phyloP scores from a whole-genome alignment of 2,888 invertebrate genomes.

The Hedychridium roseum region DNA sequence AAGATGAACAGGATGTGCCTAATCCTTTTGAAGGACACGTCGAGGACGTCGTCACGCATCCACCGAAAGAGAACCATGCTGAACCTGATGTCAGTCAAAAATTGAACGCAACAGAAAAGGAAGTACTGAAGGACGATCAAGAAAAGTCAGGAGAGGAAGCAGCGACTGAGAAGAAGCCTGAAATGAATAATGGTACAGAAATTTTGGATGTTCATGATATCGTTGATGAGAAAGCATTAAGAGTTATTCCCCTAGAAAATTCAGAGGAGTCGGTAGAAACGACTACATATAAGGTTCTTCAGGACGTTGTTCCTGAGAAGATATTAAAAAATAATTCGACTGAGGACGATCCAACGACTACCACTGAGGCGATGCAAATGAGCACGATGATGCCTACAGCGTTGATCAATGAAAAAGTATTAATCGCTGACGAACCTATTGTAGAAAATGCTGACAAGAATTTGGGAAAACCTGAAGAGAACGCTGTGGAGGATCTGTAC shows the following conservation, averaged over 20 bases:
- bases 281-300: conserved; percentile 1
- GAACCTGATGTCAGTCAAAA: no score
- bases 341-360: conserved; percentile 4
- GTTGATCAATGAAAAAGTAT: conserved; percentile 8
- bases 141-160: no score
- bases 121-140: no score
- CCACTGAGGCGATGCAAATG: conserved; percentile 19
- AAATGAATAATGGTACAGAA: conserved; percentile 1
- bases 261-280: conserved; percentile 16
- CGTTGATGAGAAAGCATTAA: conserved; percentile 23
- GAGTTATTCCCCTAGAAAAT: conserved; percentile 24
- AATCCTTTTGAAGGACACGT: conserved; percentile 64
- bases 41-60: conserved; percentile 48
- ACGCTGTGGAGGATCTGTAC: conserved; percentile 54
- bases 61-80: conserved; percentile 1
- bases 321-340: not conserved
- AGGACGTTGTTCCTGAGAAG: conserved; percentile 1
- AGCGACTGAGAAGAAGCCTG: not conserved
- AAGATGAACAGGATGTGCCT: conserved; percentile 65
- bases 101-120: no score
- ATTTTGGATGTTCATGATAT: no score
- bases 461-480: conserved; percentile 44
- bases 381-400: conserved; percentile 13
- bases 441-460: conserved; percentile 12
- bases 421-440: conserved; percentile 1